These are phyloP conservation scores for Dione juno DNA, from an alignment of 2,888 invertebrate genomes.

Conservation along the genomic window DNA sequence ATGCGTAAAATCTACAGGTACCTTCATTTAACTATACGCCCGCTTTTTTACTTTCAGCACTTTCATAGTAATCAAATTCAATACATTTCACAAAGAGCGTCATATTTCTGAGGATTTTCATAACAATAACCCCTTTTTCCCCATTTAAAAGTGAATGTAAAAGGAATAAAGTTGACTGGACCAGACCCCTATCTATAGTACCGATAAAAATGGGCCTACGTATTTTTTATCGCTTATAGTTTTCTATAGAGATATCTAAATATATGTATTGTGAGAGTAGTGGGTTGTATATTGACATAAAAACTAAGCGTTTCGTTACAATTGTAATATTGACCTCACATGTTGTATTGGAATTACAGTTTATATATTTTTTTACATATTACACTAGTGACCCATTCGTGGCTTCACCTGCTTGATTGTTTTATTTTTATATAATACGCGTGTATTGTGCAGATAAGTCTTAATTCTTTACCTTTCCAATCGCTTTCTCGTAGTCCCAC, in stretches of 20 bases:
- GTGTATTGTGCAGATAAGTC: too few species aligned
- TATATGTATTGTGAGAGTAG: not conserved
- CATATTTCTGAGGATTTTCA: constrained; percentile 16
- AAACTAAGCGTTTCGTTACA: too few species aligned
- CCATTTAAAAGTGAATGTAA: constrained; percentile 13
- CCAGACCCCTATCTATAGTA: constrained; percentile 4
- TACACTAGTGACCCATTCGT: too few species aligned
- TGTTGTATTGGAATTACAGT: too few species aligned
- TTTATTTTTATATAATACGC: too few species aligned
- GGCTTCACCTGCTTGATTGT: too few species aligned
- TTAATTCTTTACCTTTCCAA: too few species aligned
- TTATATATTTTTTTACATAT: too few species aligned
- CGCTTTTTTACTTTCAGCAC: not conserved
- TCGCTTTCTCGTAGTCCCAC: too few species aligned
- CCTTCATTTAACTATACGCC: not conserved
- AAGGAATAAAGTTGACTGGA: constrained; percentile 15
- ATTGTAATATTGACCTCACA: too few species aligned
- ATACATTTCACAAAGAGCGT: constrained; percentile 7
- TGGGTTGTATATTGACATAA: too few species aligned
- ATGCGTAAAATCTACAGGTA: not conserved
- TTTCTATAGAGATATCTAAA: not conserved
- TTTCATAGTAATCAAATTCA: constrained; percentile 8
- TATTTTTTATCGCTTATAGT: not conserved
- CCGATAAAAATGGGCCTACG: not conserved
- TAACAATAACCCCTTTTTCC: constrained; percentile 7